Evolutionary conservation across 1,140 invertebrate genomes (phyloP).

Genomic region (Platorchestia sp.): DNA sequence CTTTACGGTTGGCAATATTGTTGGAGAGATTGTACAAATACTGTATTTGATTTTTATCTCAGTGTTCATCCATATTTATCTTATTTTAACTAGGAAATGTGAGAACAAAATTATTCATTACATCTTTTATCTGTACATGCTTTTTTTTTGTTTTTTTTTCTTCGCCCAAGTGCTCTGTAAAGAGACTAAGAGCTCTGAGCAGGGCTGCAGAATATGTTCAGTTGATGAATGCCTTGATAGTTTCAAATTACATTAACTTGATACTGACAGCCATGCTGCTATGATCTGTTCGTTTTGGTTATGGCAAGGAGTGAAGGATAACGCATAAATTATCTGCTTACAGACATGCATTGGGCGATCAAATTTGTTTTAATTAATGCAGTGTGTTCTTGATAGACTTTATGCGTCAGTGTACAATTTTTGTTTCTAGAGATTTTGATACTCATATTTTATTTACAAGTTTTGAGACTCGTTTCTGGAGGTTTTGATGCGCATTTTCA

Average conservation of each 20-base stretch:
- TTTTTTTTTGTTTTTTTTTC: not conserved
- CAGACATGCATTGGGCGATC: not conserved
- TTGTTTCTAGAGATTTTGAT: too few species aligned
- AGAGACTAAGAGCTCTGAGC: not conserved
- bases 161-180: not conserved
- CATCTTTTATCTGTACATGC: not conserved
- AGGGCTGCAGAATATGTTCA: not conserved
- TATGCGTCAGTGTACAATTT: not conserved
- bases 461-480: too few species aligned
- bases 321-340: not conserved
- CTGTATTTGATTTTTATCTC: not conserved
- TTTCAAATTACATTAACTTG: not conserved
- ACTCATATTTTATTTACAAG: too few species aligned
- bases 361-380: too few species aligned
- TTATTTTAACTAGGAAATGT: not conserved
- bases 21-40: not conserved
- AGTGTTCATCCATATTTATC: not conserved
- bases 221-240: not conserved
- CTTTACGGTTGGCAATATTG: not conserved
- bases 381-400: too few species aligned
- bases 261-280: not conserved
- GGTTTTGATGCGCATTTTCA: too few species aligned
- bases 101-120: not conserved
- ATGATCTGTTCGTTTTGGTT: not conserved
- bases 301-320: not conserved